Evolutionary conservation across 2,113 vertebrate species (phyloP).

Genomic region (Rhadina sibilatrix): DNA sequence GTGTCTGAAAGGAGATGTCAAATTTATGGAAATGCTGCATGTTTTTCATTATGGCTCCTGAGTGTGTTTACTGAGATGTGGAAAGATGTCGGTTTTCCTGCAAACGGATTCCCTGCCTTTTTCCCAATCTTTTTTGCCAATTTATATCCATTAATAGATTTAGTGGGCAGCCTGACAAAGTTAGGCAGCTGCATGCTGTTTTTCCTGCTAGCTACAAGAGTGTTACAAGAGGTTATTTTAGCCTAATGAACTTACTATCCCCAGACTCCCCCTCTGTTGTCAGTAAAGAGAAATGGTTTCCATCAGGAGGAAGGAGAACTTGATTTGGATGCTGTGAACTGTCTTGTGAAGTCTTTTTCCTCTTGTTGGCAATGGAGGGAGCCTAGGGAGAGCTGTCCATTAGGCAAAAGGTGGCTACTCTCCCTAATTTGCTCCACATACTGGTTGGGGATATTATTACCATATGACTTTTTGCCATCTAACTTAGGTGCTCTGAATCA

Average conservation of each 20-base stretch:
- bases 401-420: neutral
- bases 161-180: slow-evolving; percentile 19
- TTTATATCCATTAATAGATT: slow-evolving; percentile 18
- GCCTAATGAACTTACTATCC: slow-evolving; percentile 33
- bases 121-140: neutral
- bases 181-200: neutral
- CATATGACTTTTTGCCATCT: neutral
- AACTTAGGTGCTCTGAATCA: slow-evolving; percentile 40
- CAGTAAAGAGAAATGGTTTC: slow-evolving; percentile 15
- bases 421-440: neutral
- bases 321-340: neutral
- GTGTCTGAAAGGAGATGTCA: neutral
- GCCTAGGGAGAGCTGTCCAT: neutral
- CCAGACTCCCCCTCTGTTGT: neutral
- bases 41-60: neutral
- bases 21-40: neutral
- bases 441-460: neutral
- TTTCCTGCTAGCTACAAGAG: neutral
- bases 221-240: slow-evolving; percentile 23
- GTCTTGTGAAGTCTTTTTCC: neutral
- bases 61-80: neutral
- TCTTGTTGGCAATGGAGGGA: neutral
- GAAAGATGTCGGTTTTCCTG: neutral
- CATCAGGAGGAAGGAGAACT: neutral
- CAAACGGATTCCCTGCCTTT: neutral